phyloP scores from a whole-genome alignment of 2,113 vertebrate species.

The Tachuris rubrigastra region DNA sequence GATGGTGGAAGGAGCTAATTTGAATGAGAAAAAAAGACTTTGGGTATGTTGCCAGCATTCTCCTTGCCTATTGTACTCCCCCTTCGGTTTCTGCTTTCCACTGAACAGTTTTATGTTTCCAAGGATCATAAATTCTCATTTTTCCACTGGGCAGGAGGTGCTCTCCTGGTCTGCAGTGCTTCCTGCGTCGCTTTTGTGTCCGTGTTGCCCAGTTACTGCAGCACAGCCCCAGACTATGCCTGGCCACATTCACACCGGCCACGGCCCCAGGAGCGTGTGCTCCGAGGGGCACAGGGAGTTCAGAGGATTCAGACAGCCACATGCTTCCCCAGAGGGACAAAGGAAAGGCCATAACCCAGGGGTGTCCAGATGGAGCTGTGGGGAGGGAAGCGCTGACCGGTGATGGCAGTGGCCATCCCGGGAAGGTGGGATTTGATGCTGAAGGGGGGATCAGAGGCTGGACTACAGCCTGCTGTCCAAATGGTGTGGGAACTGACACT shows the following conservation, averaged over 20 bases:
- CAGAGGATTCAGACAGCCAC: background rate
- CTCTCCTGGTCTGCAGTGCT: background rate
- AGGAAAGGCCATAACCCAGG: background rate
- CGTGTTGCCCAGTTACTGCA: constrained; percentile 56
- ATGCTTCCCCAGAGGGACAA: background rate
- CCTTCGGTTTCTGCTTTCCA: constrained; percentile 23
- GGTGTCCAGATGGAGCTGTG: background rate
- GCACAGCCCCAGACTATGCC: constrained; percentile 38
- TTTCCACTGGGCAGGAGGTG: constrained; percentile 46
- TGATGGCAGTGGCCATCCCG: background rate
- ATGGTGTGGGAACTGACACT: background rate
- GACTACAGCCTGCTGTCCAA: background rate
- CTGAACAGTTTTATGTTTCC: constrained; percentile 50
- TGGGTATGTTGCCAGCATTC: constrained; percentile 8
- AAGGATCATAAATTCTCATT: constrained; percentile 66
- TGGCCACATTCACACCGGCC: background rate
- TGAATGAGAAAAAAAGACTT: constrained; percentile 37
- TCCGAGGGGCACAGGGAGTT: background rate
- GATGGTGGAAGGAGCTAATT: constrained; percentile 12
- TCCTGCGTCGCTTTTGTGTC: constrained; percentile 36
- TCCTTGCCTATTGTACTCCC: constrained; percentile 47
- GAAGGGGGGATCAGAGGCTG: background rate
- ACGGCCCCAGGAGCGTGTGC: background rate
- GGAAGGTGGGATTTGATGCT: background rate
- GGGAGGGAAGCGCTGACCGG: background rate